Percentiles rank a stretch among this genome's conserved stretches.
Conservation (phyloP, 2,113 vertebrate species). For the Oreochromis tanganicae region DNA sequence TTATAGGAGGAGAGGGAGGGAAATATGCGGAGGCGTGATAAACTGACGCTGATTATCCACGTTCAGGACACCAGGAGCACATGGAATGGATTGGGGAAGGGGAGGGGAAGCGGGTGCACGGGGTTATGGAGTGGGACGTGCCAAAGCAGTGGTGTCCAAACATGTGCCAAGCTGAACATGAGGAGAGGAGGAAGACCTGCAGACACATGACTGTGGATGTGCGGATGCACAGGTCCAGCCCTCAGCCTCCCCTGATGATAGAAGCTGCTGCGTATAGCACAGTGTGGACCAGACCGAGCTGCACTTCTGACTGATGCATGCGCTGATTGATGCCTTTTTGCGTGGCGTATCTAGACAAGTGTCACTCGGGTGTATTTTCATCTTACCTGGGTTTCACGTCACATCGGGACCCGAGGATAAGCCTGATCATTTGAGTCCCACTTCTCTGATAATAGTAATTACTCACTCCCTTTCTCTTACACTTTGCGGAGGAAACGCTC, state of each 20-base stretch:
- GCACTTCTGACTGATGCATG: not conserved
- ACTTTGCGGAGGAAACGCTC: not conserved
- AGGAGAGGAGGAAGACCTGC: conserved; percentile 3
- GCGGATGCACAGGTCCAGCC: not conserved
- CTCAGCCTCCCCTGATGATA: not conserved
- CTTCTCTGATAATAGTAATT: not conserved
- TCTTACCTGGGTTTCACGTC: conserved; percentile 1
- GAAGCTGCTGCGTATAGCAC: not conserved
- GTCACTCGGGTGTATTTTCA: not conserved
- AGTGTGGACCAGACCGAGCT: not conserved
- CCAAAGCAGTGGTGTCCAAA: conserved; percentile 30
- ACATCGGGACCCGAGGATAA: not conserved
- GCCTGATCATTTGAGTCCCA: not conserved
- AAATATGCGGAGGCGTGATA: conserved; percentile 97
- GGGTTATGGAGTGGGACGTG: conserved; percentile 12
- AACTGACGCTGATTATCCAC: conserved; percentile 97
- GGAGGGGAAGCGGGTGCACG: not conserved
- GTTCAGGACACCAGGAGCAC: conserved; percentile 93
- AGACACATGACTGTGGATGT: not conserved
- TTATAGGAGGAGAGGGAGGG: conserved; percentile 85
- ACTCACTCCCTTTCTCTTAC: not conserved
- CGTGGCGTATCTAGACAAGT: not conserved
- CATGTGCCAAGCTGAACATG: conserved; percentile 22
- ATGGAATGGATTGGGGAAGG: not conserved
- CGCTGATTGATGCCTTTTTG: not conserved